Conservation (phyloP, 2,797 vertebrate genomes). For the Otolemur crassicaudatus region DNA sequence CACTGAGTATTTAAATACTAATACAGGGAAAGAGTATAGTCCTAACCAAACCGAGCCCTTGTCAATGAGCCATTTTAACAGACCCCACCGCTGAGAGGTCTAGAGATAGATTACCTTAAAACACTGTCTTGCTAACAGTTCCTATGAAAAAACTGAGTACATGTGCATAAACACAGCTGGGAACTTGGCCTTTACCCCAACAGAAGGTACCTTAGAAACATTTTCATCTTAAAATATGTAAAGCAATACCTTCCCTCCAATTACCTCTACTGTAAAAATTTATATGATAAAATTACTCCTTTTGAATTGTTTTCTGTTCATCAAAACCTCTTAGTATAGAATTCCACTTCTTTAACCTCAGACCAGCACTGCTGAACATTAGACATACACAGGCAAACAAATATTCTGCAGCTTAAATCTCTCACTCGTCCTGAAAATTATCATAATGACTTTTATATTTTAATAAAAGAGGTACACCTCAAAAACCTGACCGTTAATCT, state of each 20-base stretch:
- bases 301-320: slow-evolving; percentile 18
- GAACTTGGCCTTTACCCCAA: background rate
- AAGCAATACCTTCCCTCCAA: background rate
- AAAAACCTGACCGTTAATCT: background rate
- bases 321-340: slow-evolving; percentile 26
- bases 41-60: background rate
- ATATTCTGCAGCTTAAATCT: background rate
- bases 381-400: background rate
- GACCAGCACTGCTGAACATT: background rate
- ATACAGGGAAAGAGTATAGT: background rate
- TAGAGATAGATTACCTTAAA: background rate
- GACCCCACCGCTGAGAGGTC: background rate
- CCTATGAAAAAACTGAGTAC: background rate
- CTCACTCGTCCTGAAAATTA: slow-evolving; percentile 30
- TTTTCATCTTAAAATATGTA: background rate
- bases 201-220: background rate
- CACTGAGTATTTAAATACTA: background rate
- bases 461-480: background rate
- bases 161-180: background rate
- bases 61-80: background rate
- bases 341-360: background rate
- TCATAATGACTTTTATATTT: background rate
- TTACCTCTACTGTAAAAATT: background rate
- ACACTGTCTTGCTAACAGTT: background rate
- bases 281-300: background rate